Conservation (phyloP, 1,140 invertebrate genomes). For the Matsumurasca onukii region DNA sequence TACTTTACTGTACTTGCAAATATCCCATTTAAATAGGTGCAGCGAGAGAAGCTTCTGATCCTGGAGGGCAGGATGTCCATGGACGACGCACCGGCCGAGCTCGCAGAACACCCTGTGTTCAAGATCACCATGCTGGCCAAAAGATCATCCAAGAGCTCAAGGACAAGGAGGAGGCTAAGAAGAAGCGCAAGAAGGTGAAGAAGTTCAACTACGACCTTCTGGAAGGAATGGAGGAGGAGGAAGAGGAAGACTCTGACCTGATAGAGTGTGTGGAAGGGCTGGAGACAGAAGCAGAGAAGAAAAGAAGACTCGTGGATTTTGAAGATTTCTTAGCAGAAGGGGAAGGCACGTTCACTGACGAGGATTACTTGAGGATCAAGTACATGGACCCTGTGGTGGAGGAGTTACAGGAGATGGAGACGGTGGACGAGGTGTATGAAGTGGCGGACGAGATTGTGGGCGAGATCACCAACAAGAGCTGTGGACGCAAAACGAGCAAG, state of each 20-base stretch:
- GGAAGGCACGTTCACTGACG: constrained; percentile 54
- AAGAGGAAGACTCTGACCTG: not conserved
- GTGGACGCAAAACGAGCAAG: no score
- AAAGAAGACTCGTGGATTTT: not conserved
- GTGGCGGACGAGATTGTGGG: constrained; percentile 10
- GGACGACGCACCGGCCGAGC: constrained; percentile 62
- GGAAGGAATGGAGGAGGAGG: constrained; percentile 12
- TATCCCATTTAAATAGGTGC: no score
- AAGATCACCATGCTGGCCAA: constrained; percentile 62
- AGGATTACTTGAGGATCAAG: constrained; percentile 57
- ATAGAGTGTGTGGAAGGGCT: not conserved
- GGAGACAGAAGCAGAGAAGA: not conserved
- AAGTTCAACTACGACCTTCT: constrained; percentile 8
- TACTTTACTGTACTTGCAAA: no score
- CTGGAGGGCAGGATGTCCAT: constrained; percentile 60
- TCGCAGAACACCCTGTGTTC: constrained; percentile 64
- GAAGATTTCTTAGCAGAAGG: not conserved
- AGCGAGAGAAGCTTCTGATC: constrained; percentile 64
- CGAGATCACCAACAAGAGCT: not conserved
- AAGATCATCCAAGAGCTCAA: constrained; percentile 55
- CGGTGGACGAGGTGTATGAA: constrained; percentile 41
- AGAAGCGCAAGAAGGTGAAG: constrained; percentile 4
- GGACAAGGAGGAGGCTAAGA: constrained; percentile 50
- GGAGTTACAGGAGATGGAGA: constrained; percentile 56
- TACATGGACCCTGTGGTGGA: constrained; percentile 64